Evolutionary conservation across 1,140 invertebrate genomes (phyloP), one percentile per base, ranked within the genome.

Genomic region (Hyles euphorbiae): DNA sequence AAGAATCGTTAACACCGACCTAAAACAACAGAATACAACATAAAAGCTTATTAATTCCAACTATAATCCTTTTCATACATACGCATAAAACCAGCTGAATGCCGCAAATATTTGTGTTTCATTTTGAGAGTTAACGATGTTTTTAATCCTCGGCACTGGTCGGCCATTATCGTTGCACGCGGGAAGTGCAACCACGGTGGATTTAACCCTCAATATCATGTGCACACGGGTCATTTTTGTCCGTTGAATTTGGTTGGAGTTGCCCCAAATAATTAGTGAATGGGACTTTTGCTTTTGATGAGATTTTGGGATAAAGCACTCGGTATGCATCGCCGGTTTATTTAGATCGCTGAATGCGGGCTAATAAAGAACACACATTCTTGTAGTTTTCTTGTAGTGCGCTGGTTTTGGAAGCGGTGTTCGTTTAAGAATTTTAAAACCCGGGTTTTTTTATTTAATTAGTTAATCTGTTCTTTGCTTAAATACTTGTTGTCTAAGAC

Each of bases 151-250:
- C 34, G 59, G 49, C 50, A 44, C 56, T 58, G 62, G 56, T 60
- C 47, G 62, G 56, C 71, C 51, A 68, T 74, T 70, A 76, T 69
- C 67, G 63, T 51, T 11, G 58, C 10, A 58, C 49, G 45, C 22
- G 44, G 54, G 8, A 56, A 56, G 44, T 64, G 53, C 62, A 60
- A 32, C 54, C n/a, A 67, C 50, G 56, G 52, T 48, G 61, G 65
- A 74, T 74, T 72, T 64, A 62, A 66, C 58, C 60, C 59, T 49
- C 63, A 55, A 60, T 60, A 65, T 63, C 60, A 60, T 50, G 58
- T 34, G 50, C 8, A 50, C 53, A 59, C 53, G 47, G 58, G 60
- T 62, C 56, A 62, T 58, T 57, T 57, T 49, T 54, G 51, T 58
- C 48, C 32, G 48, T 57, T n/a, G 48, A 53, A 63, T 57, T 47